Base-by-base conservation (phyloP, 2,888 invertebrate species). In the Rapana venosa region DNA sequence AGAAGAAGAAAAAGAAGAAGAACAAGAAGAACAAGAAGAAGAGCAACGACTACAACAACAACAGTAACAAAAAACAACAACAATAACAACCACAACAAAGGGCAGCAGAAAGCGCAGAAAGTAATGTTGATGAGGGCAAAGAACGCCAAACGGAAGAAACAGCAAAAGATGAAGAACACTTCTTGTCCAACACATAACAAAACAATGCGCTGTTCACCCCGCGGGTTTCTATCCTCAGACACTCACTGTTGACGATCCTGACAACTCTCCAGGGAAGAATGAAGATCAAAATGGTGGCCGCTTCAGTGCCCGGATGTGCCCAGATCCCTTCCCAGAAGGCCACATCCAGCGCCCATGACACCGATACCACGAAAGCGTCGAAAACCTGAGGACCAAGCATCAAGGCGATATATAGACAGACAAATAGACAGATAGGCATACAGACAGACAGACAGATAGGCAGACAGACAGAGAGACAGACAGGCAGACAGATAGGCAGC, bases 231-330 rank as follows among this genome's bases (percentile, higher is more conserved):
- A 8, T 90, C 47, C 22, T 77, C 32, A 26, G 13, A 36, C 70
- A 93, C 94, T 93, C 92, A 95, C 95, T 95, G 90, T 95, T 95
- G 8, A 95, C 95, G 86, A 95, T 95, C 92, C 95, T 94, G 88
- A 95, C 93, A 0, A 95, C 95, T 92, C 95, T 92, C 95, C 95
- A 95, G 0, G 95, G 95, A 36, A 95, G 91, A 8, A 95, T 94
- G 88, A 94, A 93, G n/a, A 95, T 94, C 32, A 95, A 91, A 35
- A 94, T 92, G 6, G 94, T 95, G 8, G 94, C 95, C 15, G 94
- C 95, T 87, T 94, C 94, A 5, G 93, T 92, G 26, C 94, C 95
- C 5, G 95, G 94, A 56, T 93, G 91, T 5, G 94, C 94, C 95
- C 95, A 95, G 30, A 95, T 94, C n/a, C 95, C 95, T 86, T 95